Conservation (phyloP, 2,113 vertebrate genomes). For the Pica pica region DNA sequence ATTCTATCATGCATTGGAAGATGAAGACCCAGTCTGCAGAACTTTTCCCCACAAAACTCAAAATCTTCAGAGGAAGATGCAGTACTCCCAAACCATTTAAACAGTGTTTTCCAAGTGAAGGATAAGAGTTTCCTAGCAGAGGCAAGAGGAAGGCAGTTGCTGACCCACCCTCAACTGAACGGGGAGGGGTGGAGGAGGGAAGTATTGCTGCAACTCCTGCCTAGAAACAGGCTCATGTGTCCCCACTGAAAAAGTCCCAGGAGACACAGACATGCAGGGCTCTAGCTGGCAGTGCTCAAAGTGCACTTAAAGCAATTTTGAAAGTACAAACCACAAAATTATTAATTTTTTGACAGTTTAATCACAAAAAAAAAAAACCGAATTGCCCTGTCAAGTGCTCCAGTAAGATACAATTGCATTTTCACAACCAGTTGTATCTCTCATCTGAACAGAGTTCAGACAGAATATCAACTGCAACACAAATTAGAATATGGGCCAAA, state of each 20-base stretch:
- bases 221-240: neutral
- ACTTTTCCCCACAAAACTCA: neutral
- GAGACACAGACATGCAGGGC: neutral
- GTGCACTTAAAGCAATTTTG: neutral
- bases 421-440: neutral
- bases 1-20: neutral
- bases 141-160: constrained; percentile 8
- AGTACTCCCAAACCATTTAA: neutral
- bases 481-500: neutral
- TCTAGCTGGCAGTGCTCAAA: neutral
- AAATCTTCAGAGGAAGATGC: neutral
- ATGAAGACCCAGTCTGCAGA: neutral
- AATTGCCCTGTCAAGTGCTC: neutral
- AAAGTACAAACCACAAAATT: neutral
- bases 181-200: neutral
- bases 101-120: neutral
- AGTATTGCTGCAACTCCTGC: neutral
- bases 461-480: neutral
- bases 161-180: constrained; percentile 19
- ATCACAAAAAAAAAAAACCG: neutral
- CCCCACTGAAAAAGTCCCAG: neutral
- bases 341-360: neutral
- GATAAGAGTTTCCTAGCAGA: neutral
- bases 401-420: neutral
- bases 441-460: neutral